Percentiles rank a stretch among this genome's conserved stretches.
Evolutionary conservation across 1,140 invertebrate genomes (phyloP).

Genomic region (Theocolax elegans): DNA sequence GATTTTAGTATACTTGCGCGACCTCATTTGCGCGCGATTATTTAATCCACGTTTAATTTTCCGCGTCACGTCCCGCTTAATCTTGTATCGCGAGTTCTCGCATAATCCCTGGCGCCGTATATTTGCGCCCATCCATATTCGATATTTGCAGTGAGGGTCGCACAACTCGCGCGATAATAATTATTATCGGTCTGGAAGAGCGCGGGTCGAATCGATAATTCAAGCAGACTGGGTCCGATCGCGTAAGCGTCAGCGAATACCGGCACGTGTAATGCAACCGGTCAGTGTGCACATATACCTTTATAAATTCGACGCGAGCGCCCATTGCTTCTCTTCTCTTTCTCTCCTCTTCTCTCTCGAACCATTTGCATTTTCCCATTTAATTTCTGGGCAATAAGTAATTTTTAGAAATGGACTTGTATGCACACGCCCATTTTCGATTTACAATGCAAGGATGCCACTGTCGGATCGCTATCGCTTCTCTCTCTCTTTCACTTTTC

Average conservation of each 20-base stretch:
- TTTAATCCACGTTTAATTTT: constrained; percentile 39
- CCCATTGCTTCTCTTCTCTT: background rate
- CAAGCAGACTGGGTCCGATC: background rate
- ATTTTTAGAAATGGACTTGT: constrained; percentile 4
- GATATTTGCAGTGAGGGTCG: constrained; percentile 11
- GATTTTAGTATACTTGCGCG: too few relatives aligned
- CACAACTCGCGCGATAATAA: background rate
- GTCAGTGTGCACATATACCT: background rate
- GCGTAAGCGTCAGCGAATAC: background rate
- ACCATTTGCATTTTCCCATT: constrained; percentile 33
- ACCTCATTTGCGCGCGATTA: constrained; percentile 5
- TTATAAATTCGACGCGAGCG: too few relatives aligned
- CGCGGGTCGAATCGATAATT: constrained; percentile 27
- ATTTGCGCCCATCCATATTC: constrained; percentile 6
- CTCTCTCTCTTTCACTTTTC: background rate
- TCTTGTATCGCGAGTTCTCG: background rate
- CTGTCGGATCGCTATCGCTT: too few relatives aligned
- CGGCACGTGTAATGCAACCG: background rate
- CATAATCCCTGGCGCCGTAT: background rate
- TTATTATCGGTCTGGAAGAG: constrained; percentile 23
- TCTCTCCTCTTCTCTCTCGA: background rate
- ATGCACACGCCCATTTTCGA: constrained; percentile 22
- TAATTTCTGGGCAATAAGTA: constrained; percentile 9
- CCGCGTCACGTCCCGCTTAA: constrained; percentile 11
- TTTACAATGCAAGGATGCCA: constrained; percentile 10